phyloP scores from a whole-genome alignment of 2,888 invertebrate genomes.

The Parasteatoda lunata region DNA sequence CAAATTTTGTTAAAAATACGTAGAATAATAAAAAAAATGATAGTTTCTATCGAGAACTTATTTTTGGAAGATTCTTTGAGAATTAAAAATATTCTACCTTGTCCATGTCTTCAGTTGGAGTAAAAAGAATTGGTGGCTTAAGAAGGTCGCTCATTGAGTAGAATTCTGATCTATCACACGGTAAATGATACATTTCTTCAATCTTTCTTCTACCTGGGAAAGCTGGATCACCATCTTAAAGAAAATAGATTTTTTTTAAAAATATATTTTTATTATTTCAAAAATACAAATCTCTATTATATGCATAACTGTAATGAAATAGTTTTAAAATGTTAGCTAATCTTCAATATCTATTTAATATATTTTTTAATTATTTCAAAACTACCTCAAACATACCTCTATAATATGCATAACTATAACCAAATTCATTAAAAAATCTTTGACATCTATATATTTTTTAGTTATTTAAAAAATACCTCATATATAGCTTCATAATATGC shows the following conservation, averaged over 20 bases:
- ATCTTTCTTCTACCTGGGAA: constrained; percentile 85
- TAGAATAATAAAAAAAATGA: background rate
- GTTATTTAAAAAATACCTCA: too few species aligned
- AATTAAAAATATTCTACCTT: constrained; percentile 64
- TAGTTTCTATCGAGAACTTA: background rate
- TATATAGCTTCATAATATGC: too few species aligned
- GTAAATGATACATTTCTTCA: constrained; percentile 96
- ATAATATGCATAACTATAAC: too few species aligned
- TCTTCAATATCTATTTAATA: too few species aligned
- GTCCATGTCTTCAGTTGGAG: constrained; percentile 84
- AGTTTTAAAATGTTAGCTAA: too few species aligned
- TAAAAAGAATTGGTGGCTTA: constrained; percentile 95
- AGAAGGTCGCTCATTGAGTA: constrained; percentile 96
- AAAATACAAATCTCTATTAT: too few species aligned
- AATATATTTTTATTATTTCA: too few species aligned
- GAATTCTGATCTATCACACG: constrained; percentile 96
- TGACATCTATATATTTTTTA: too few species aligned
- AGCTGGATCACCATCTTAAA: constrained; percentile 18
- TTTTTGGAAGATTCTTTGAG: background rate
- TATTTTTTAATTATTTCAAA: too few species aligned
- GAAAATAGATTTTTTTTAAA: background rate
- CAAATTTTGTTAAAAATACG: background rate
- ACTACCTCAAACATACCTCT: too few species aligned
- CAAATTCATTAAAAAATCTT: too few species aligned
- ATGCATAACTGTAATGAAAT: too few species aligned